Conservation (phyloP, 2,888 invertebrate species). For the Polydrusus pterygomalis region DNA sequence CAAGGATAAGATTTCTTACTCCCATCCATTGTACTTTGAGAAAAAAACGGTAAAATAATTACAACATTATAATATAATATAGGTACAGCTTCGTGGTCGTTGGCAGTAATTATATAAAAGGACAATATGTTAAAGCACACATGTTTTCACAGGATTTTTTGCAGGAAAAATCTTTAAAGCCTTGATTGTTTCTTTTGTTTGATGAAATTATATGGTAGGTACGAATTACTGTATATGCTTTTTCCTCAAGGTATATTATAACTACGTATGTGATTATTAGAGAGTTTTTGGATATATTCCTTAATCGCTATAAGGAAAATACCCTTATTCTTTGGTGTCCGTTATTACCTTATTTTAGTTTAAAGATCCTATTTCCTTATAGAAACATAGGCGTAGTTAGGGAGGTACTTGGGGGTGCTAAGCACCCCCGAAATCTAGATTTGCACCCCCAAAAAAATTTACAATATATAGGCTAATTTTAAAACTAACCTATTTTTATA, state of each 20-base stretch:
- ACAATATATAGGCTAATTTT: no score
- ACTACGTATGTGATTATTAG: conserved; percentile 26
- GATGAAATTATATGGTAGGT: conserved; percentile 45
- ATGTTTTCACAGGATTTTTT: conserved; percentile 54
- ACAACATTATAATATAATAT: conserved; percentile 32
- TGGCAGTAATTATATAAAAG: conserved; percentile 48
- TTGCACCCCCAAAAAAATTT: no score
- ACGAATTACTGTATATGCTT: conserved; percentile 38
- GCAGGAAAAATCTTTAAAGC: conserved; percentile 39
- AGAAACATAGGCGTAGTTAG: no score
- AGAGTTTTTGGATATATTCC: conserved; percentile 19
- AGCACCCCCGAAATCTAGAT: no score
- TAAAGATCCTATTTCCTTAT: no score
- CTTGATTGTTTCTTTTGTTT: conserved; percentile 51
- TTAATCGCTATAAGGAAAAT: no score
- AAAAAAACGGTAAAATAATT: conserved; percentile 40
- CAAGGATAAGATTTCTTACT: conserved; percentile 41
- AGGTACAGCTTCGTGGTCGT: conserved; percentile 26
- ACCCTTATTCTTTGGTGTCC: no score
- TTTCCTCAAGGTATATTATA: conserved; percentile 28
- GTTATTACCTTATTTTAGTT: no score
- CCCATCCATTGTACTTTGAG: conserved; percentile 33
- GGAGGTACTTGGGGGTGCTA: no score
- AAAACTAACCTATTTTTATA: no score
- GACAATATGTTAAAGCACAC: conserved; percentile 50